A percentile compares a stretch with the other conserved stretches of the same genome.
Conservation (phyloP, 1,140 invertebrate species). For the Neuroterus valhalla region DNA sequence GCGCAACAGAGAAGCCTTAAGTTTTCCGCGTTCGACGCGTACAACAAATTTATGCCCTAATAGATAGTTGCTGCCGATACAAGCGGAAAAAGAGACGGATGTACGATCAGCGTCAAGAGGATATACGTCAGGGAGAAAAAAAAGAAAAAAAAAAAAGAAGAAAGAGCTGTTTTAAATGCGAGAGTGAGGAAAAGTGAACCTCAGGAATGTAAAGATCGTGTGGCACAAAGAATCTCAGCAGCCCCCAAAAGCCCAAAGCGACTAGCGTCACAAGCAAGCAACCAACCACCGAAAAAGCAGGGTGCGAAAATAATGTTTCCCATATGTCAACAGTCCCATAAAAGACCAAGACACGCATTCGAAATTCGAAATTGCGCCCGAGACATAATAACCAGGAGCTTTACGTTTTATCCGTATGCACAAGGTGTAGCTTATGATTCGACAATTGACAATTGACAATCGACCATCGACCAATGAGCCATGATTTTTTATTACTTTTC, state of each 20-base stretch:
- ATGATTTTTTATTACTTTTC: too few relatives aligned
- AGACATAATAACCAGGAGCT: too few relatives aligned
- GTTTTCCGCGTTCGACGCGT: not conserved
- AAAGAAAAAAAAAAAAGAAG: conserved; percentile 9
- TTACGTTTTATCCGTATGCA: too few relatives aligned
- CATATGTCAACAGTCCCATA: conserved; percentile 58
- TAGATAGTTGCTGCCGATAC: conserved; percentile 42
- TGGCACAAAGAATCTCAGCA: conserved; percentile 38
- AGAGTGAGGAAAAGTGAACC: too few relatives aligned
- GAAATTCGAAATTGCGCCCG: too few relatives aligned
- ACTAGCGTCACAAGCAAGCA: too few relatives aligned
- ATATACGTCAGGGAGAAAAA: too few relatives aligned
- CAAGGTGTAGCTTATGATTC: too few relatives aligned
- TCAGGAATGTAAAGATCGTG: conserved; percentile 27
- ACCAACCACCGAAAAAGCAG: conserved; percentile 32
- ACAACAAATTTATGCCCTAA: conserved; percentile 48
- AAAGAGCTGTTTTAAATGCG: conserved; percentile 40
- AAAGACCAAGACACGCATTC: conserved; percentile 34
- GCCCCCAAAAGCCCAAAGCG: not conserved
- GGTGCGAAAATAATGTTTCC: conserved; percentile 51
- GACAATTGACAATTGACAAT: too few relatives aligned
- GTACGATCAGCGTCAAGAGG: too few relatives aligned
- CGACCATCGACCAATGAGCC: too few relatives aligned
- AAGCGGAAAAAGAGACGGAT: not conserved
- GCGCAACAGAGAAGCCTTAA: too few relatives aligned